Evolutionary conservation across 2,797 vertebrate genomes (phyloP).

Genomic region (Lacerta agilis): DNA sequence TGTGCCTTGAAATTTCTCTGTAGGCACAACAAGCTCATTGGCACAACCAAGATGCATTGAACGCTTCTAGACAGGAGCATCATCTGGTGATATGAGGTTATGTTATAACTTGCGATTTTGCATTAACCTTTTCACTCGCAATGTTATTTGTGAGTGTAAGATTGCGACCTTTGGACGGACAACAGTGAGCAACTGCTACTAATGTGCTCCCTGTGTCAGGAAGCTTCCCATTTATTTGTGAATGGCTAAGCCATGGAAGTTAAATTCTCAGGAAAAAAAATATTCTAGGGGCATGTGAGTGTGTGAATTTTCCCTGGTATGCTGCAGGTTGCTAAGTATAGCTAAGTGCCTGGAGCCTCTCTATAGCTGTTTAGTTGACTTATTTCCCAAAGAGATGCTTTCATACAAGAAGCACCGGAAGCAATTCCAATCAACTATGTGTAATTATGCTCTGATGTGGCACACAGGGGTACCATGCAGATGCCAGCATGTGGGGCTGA

Average conservation of each 20-base stretch:
- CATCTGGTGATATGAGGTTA: background rate
- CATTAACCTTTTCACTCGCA: background rate
- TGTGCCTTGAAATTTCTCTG: background rate
- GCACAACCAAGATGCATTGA: background rate
- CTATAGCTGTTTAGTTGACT: constrained; percentile 39
- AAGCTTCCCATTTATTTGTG: background rate
- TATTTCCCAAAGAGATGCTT: constrained; percentile 49
- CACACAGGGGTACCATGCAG: constrained; percentile 34
- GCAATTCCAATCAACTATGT: constrained; percentile 24
- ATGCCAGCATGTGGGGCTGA: background rate
- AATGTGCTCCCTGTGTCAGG: background rate
- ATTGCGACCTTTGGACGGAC: background rate
- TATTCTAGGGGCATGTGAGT: constrained; percentile 16
- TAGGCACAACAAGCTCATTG: background rate
- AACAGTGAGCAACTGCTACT: background rate
- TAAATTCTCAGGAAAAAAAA: constrained; percentile 58
- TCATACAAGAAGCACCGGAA: constrained; percentile 45
- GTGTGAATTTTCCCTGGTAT: constrained; percentile 57
- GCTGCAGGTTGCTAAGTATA: constrained; percentile 65
- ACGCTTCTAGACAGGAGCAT: background rate
- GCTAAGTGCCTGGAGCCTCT: constrained; percentile 67
- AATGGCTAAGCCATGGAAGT: constrained; percentile 43
- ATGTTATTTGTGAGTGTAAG: background rate
- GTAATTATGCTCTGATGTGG: constrained; percentile 36
- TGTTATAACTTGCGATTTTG: background rate